Base-by-base conservation (phyloP, 2,797 vertebrate genomes). In the Euphonia xanthogaster region DNA sequence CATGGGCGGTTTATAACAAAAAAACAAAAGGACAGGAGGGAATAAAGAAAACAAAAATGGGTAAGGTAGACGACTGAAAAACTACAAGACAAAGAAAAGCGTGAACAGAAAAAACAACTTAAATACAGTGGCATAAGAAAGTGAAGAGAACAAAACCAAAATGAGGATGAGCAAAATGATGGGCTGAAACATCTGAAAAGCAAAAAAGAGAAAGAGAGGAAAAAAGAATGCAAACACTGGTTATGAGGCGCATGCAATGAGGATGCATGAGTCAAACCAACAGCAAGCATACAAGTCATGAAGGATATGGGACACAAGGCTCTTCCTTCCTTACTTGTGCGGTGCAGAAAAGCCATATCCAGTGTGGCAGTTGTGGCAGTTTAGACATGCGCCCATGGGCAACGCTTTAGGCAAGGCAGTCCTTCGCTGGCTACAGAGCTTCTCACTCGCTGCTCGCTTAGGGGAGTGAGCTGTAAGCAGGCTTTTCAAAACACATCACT, bases 161-260 rank as follows among this genome's bases (percentile, higher is more conserved):
- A 99, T 97, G 98, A 99, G 98, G 96, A 99, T 98, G 98, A 99
- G 98, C 98, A 98, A 98, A 98, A 99, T 97, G 97, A 99, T 98
- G 98, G 98, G 98, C 98, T 98, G 99, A 98, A 98, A 99, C 98
- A 98, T 98, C 98, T 98, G 98, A 97, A 98, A 98, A 98, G 98
- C 98, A 98, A 98, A 98, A 97, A 98, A 98, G 98, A 98, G 97
- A 98, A 98, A 98, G 98, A 98, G 97, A 97, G 98, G 97, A 96
- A 87, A 89, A 98, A 98, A 98, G 98, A 98, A 99, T 98, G 99
- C 99, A 98, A 98, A 99, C 98, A 98, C 98, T 96, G 98, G 98
- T 99, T 98, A 99, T 98, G 98, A 98, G 99, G 99, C 98, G 98
- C 99, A 99, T 99, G 99, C 99, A 98, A 98, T 98, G 99, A 97